Conservation (phyloP, 2,797 vertebrate genomes). For the Menidia menidia region DNA sequence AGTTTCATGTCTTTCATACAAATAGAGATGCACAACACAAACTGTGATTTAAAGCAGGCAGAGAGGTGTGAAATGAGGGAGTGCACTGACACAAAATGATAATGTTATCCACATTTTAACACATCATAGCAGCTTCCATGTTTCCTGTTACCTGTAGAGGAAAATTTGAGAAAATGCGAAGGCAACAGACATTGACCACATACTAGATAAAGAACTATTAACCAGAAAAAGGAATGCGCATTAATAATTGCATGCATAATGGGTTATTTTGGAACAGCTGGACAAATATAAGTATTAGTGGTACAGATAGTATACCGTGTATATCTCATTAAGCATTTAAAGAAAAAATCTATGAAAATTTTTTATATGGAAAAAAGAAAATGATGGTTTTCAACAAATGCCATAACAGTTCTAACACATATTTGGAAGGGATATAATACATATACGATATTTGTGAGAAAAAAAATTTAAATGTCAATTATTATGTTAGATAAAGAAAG, state of each 20-base stretch:
- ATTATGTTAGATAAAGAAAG: not conserved
- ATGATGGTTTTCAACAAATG: not conserved
- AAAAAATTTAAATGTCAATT: not conserved
- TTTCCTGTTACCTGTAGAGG: constrained; percentile 69
- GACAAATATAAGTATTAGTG: not conserved
- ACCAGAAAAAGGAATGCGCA: constrained; percentile 26
- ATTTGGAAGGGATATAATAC: constrained; percentile 22
- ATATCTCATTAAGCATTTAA: too few relatives aligned
- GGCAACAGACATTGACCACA: constrained; percentile 39
- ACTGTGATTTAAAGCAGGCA: constrained; percentile 49
- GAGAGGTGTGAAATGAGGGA: constrained; percentile 43
- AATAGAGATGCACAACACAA: constrained; percentile 21
- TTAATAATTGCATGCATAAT: constrained; percentile 28
- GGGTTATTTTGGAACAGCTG: constrained; percentile 21
- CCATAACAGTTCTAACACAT: not conserved
- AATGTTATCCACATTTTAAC: constrained; percentile 49
- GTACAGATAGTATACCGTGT: too few relatives aligned
- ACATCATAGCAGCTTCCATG: constrained; percentile 51
- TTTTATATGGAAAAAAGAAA: too few relatives aligned
- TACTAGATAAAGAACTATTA: constrained; percentile 23
- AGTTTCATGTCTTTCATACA: constrained; percentile 31
- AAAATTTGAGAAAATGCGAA: constrained; percentile 51
- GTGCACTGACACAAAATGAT: constrained; percentile 37
- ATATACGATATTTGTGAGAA: rapidly evolving
- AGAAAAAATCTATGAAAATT: too few relatives aligned